Base-by-base conservation (phyloP, 2,888 invertebrate species). In the Adelognathus sp. region DNA sequence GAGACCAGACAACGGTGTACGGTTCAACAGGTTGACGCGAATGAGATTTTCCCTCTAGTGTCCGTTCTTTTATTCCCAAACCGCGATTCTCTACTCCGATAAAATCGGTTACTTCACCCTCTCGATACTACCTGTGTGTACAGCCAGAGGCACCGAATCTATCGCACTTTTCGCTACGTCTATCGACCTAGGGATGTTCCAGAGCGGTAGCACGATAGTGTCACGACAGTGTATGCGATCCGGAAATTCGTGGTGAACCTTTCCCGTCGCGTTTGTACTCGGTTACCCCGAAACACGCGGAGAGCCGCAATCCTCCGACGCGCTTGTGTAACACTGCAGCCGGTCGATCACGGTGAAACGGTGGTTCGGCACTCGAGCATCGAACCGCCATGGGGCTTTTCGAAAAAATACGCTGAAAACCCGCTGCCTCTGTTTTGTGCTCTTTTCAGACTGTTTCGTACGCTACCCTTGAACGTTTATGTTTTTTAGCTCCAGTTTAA, bases 1-100 rank as follows among this genome's bases (percentile, higher is more conserved):
- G 39, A 76, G n/a, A 29, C 44, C n/a, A n/a, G 73, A 71, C 64
- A 60, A 52, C 56, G 31, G 36, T 39, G 46, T 50, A 50, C 33
- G 46, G 54, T 81, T 86, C 86, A 87, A 87, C 87, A 87, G 87
- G 86, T 87, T 86, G 86, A 77, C 74, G 83, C 69, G 82, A 85
- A 85, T 82, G 77, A 79, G 81, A 85, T 85, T 86, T 84, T 84
- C 81, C 80, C 84, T 84, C 85, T 84, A 83, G 81, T 82, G 9
- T 11, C 33, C 18, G 5, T 6, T 33, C n/a, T 44, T 41, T 36
- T 36, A 39, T 27, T 50, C 7, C n/a, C 50, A 9, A 24, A 16
- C 61, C 27, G 61, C 24, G 6, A 60, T 24, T 2, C 44, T 9
- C 58, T 14, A n/a, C n/a, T n/a, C n/a, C n/a, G n/a, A n/a, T n/a